Evolutionary conservation across 2,888 invertebrate species (phyloP).

Genomic region (Amaurobius ferox): DNA sequence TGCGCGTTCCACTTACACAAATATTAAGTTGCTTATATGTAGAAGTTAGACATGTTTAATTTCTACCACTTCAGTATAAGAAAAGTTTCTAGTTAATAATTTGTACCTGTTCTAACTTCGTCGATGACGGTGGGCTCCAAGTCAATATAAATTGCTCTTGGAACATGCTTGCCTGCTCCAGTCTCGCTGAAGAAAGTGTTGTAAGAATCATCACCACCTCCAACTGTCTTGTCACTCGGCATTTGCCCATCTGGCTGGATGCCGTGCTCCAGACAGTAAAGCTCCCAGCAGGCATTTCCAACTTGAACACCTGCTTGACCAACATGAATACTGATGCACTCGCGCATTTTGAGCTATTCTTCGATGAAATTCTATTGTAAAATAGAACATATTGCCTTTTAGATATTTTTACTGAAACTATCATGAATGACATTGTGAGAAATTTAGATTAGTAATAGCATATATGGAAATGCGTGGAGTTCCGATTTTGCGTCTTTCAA

Average conservation of each 20-base stretch:
- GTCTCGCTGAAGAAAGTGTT: constrained; percentile 83
- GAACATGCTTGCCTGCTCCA: constrained; percentile 91
- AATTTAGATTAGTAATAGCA: too few relatives aligned
- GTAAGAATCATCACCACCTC: constrained; percentile 82
- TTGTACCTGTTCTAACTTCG: constrained; percentile 77
- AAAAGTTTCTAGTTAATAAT: too few relatives aligned
- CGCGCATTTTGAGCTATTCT: constrained; percentile 76
- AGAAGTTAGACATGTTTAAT: too few relatives aligned
- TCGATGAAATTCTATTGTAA: too few relatives aligned
- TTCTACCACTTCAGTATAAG: too few relatives aligned
- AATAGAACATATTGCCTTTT: too few relatives aligned
- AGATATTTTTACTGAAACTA: too few relatives aligned
- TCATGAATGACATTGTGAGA: too few relatives aligned
- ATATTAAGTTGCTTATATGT: too few relatives aligned
- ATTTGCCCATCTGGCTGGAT: constrained; percentile 88
- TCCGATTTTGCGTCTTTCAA: too few relatives aligned
- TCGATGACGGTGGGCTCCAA: constrained; percentile 90
- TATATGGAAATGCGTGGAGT: too few relatives aligned
- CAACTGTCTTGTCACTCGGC: constrained; percentile 92
- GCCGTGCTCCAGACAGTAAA: constrained; percentile 77
- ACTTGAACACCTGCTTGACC: constrained; percentile 78
- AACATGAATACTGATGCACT: constrained; percentile 79
- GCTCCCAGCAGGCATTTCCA: constrained; percentile 76
- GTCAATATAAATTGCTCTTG: constrained; percentile 90
- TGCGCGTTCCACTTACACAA: too few relatives aligned